phyloP scores from a whole-genome alignment of 2,113 vertebrate species.

The Nycticorax nycticorax region DNA sequence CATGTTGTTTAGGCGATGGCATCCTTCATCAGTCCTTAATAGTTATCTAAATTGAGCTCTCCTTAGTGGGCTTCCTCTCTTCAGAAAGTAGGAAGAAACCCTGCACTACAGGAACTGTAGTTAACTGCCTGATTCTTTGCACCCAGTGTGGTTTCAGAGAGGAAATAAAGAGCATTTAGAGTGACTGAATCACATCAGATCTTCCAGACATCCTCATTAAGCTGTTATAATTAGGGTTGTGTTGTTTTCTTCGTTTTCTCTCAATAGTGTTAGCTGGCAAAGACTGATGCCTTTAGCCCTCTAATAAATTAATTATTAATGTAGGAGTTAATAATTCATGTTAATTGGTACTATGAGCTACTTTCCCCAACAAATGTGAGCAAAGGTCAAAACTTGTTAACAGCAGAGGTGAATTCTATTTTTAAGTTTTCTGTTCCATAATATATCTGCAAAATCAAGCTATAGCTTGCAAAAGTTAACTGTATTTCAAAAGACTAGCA shows the following conservation, averaged over 20 bases:
- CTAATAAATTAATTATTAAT: slow-evolving; percentile 94
- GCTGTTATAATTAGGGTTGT: slow-evolving; percentile 63
- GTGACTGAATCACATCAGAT: slow-evolving; percentile 59
- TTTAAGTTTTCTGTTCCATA: slow-evolving; percentile 64
- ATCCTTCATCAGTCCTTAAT: slow-evolving; percentile 50
- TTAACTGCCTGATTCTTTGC: slow-evolving; percentile 40
- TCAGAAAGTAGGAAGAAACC: slow-evolving; percentile 18
- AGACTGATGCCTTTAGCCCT: slow-evolving; percentile 81
- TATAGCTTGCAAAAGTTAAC: slow-evolving; percentile 38
- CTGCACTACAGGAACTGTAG: neutral
- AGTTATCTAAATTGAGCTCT: slow-evolving; percentile 47
- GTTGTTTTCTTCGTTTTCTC: slow-evolving; percentile 74
- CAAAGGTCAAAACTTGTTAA: slow-evolving; percentile 84
- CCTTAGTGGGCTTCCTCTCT: slow-evolving; percentile 50
- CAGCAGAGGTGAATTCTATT: slow-evolving; percentile 74
- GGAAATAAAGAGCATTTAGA: slow-evolving; percentile 69
- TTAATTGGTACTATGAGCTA: slow-evolving; percentile 93
- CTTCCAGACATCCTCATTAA: slow-evolving; percentile 58
- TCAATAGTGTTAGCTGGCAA: slow-evolving; percentile 74
- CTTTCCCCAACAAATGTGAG: slow-evolving; percentile 80
- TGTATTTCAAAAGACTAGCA: neutral
- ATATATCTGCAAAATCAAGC: slow-evolving; percentile 34
- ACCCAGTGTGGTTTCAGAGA: slow-evolving; percentile 52
- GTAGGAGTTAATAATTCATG: slow-evolving; percentile 92
- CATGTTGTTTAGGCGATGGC: slow-evolving; percentile 9